Evolutionary conservation across 1,140 invertebrate species (phyloP).

Genomic region (Popillia japonica): DNA sequence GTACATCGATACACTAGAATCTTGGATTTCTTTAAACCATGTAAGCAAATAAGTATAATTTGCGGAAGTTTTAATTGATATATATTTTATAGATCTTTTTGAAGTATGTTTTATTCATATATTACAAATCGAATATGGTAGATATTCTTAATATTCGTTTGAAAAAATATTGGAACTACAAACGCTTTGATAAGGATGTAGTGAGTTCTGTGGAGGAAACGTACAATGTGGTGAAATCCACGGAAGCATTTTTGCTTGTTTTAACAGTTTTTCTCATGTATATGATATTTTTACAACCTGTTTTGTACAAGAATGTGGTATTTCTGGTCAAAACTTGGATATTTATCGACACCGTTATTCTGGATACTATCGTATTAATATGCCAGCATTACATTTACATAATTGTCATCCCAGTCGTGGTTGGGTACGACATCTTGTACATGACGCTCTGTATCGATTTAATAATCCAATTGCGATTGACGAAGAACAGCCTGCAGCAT

Average conservation of each 20-base stretch:
- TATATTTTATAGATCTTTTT: background rate
- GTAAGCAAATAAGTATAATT: background rate
- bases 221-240: background rate
- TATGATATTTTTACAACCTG: background rate
- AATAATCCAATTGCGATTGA: background rate
- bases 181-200: background rate
- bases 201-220: background rate
- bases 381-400: constrained; percentile 1
- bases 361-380: background rate
- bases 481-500: background rate
- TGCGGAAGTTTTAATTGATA: background rate
- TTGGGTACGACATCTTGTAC: background rate
- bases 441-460: background rate
- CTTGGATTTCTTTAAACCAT: background rate
- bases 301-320: background rate
- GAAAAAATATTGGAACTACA: background rate
- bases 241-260: background rate
- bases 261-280: background rate
- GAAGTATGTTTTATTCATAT: background rate
- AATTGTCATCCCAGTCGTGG: background rate
- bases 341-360: background rate
- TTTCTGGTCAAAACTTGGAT: background rate
- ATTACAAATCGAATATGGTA: background rate
- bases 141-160: background rate
- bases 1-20: background rate